Base-by-base conservation (phyloP, 1,140 invertebrate species). In the Hypsibius dujardini region DNA sequence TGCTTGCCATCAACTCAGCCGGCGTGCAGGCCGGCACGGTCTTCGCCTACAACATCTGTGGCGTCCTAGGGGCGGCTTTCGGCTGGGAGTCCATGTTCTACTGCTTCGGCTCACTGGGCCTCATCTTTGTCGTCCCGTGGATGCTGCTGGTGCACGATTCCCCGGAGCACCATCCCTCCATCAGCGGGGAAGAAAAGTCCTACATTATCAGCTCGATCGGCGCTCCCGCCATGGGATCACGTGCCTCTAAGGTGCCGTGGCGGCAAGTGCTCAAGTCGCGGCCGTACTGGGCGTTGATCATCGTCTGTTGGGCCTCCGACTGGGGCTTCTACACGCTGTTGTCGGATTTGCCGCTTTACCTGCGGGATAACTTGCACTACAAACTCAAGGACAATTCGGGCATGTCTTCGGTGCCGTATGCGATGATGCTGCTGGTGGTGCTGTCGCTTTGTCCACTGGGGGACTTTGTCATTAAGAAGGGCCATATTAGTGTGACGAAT, bases 261-360 rank as follows among this genome's bases (percentile, higher is more conserved):
- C 50, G 42, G 12, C 62, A 3, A 12, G 42, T 67, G 12, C 45
- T 12, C 62, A 12, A 45, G 62, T 67, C 42, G 42, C 62, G 3
- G 45, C 62, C 62, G 0, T 89, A 94, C 1, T 94, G 90, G 88
- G 90, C 92, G 0, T 90, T 93, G 70, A 85, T 90, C 40, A 84
- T 86, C 40, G 90, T 90, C 1, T 91, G 95, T 79, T 94, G 94
- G 79, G 87, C 88, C 72, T 91, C 94, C 79, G 94, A 95, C 80
- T 95, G 92, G 92, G 92, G 91, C 15, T 93, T 93, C 79, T 95
- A 95, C 77, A 94, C 90, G 0, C 83, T 93, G 77, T 82, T 94
- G 0, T 93, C 90, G 0, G 88, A 90, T 75, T 79, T 95, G 46
- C 92, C 92, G 1, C 90, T 87, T 47, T 96, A 92, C 79, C 88